Evolutionary conservation across 2,888 invertebrate species (phyloP).

Genomic region (Vesta saturnalis): DNA sequence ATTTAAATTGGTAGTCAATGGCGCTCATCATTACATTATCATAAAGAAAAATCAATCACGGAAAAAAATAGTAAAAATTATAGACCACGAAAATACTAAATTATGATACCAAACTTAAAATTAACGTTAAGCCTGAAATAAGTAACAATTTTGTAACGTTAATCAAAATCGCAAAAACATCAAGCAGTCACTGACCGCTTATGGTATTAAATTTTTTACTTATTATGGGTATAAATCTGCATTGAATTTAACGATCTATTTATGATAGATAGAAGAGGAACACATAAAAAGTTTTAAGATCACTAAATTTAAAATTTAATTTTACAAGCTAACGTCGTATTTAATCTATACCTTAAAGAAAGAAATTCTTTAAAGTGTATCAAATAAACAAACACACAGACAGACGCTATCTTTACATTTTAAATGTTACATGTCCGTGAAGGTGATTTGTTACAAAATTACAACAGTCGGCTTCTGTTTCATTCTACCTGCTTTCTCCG

Average conservation of each 20-base stretch:
- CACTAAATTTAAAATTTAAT: neutral
- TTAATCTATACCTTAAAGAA: conserved; percentile 2
- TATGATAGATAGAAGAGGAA: neutral
- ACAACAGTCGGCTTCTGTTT: conserved; percentile 33
- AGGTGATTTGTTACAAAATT: conserved; percentile 28
- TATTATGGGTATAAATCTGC: neutral
- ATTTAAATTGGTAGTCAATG: conserved; percentile 7
- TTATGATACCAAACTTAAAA: conserved; percentile 9
- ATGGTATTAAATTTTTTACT: conserved; percentile 1
- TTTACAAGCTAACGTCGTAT: neutral
- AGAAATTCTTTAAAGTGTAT: conserved; percentile 14
- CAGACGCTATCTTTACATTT: conserved; percentile 19
- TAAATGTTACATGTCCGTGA: conserved; percentile 23
- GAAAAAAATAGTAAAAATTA: conserved; percentile 3
- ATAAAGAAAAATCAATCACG: neutral
- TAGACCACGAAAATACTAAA: conserved; percentile 8
- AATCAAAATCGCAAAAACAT: conserved; percentile 11
- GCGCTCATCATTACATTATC: conserved; percentile 3
- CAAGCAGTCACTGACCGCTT: conserved; percentile 7
- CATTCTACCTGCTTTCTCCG: conserved; percentile 25
- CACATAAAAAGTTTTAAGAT: neutral
- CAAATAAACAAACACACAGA: conserved; percentile 23
- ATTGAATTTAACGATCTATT: neutral
- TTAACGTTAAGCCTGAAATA: conserved; percentile 5
- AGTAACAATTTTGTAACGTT: conserved; percentile 2